phyloP scores from a whole-genome alignment of 2,113 vertebrate genomes.

The Bungarus multicinctus region DNA sequence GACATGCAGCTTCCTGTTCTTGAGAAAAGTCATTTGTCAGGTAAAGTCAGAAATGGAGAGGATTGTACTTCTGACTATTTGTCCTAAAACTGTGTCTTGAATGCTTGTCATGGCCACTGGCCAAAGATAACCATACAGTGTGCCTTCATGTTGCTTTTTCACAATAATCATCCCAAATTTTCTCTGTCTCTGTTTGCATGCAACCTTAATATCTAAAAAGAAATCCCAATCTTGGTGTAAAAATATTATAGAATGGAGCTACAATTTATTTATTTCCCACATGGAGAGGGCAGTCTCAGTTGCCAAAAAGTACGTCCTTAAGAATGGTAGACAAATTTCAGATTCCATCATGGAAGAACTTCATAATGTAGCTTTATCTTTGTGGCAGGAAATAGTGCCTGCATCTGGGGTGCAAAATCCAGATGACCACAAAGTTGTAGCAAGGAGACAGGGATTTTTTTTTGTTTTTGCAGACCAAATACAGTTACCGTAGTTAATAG shows the following conservation, averaged over 20 bases:
- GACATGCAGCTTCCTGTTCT: constrained; percentile 47
- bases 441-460: background rate
- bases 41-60: constrained; percentile 43
- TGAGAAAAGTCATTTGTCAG: constrained; percentile 47
- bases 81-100: background rate
- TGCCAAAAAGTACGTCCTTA: background rate
- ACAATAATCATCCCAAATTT: constrained; percentile 6
- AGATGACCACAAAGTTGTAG: background rate
- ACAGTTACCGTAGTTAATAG: background rate
- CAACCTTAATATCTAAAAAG: accelerated
- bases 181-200: constrained; percentile 33
- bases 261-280: background rate
- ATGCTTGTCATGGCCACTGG: background rate
- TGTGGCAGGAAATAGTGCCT: background rate
- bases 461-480: background rate
- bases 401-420: background rate
- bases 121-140: background rate
- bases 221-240: background rate
- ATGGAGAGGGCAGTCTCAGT: background rate
- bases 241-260: background rate
- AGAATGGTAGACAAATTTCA: background rate
- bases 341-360: background rate
- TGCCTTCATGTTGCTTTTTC: constrained; percentile 4
- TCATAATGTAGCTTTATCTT: background rate
- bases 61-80: constrained; percentile 15